A percentile compares a stretch with the other conserved stretches of the same genome.
phyloP scores from a whole-genome alignment of 2,113 vertebrate species.

The Salvelinus sp. region DNA sequence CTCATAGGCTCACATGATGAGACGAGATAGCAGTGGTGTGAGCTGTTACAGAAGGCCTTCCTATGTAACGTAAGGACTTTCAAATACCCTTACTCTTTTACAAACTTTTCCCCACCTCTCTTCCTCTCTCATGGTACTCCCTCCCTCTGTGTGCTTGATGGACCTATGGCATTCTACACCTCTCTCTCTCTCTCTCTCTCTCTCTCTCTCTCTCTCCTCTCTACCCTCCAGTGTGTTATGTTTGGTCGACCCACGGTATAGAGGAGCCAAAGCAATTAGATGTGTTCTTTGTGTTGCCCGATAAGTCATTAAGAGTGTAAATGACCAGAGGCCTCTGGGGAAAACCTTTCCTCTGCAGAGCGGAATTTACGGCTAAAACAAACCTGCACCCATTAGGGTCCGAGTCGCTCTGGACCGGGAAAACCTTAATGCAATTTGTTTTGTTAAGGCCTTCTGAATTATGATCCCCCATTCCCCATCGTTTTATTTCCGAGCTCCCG shows the following conservation, averaged over 20 bases:
- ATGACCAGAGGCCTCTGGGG: slow-evolving; percentile 53
- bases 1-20: too few relatives aligned
- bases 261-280: slow-evolving; percentile 64
- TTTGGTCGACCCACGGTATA: slow-evolving; percentile 32
- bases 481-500: slow-evolving; percentile 21
- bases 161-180: slow-evolving; percentile 1
- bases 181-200: neutral
- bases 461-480: slow-evolving; percentile 25
- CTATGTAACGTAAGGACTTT: neutral
- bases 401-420: slow-evolving; percentile 8
- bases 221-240: slow-evolving; percentile 15
- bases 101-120: neutral
- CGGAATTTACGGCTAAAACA: slow-evolving; percentile 58
- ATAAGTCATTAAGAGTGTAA: slow-evolving; percentile 65
- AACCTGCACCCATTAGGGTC: slow-evolving; percentile 37
- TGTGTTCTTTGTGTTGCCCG: slow-evolving; percentile 51
- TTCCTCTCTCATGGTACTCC: slow-evolving; percentile 4
- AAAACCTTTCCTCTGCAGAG: slow-evolving; percentile 21
- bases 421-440: slow-evolving; percentile 50
- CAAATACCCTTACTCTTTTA: neutral
- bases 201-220: neutral
- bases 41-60: too few relatives aligned
- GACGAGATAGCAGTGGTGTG: too few relatives aligned
- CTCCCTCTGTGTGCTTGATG: slow-evolving; percentile 18
- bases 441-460: slow-evolving; percentile 51